These are phyloP conservation scores for Cetonia aurata DNA, from an alignment of 2,888 invertebrate genomes.

Conservation along the genomic window DNA sequence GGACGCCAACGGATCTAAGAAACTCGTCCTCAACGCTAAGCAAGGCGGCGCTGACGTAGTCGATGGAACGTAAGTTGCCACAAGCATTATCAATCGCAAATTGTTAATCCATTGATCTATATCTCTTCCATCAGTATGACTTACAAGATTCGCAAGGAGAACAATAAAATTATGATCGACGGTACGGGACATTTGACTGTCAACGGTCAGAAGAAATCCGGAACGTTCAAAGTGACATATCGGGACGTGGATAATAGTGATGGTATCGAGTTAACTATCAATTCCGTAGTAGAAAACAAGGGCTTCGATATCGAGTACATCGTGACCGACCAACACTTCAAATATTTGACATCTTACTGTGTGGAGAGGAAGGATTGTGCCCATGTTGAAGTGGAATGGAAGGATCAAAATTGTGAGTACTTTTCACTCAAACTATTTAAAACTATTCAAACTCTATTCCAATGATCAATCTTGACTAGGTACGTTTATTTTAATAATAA, in stretches of 20 bases:
- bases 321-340: slow-evolving; percentile 79
- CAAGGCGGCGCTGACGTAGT: slow-evolving; percentile 76
- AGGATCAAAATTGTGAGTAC: slow-evolving; percentile 54
- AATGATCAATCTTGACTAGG: too few relatives aligned
- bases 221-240: slow-evolving; percentile 80
- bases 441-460: not conserved
- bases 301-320: slow-evolving; percentile 80
- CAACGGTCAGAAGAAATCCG: slow-evolving; percentile 76
- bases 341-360: slow-evolving; percentile 79
- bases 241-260: slow-evolving; percentile 77
- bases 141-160: slow-evolving; percentile 79
- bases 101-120: not conserved
- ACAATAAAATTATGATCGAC: slow-evolving; percentile 79
- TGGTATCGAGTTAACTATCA: slow-evolving; percentile 71
- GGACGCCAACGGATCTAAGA: slow-evolving; percentile 72
- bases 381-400: slow-evolving; percentile 77
- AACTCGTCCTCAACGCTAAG: slow-evolving; percentile 74
- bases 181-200: slow-evolving; percentile 81
- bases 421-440: not conserved
- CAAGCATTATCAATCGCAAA: not conserved
- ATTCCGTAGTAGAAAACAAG: slow-evolving; percentile 77
- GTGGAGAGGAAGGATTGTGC: slow-evolving; percentile 85
- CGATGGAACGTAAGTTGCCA: slow-evolving; percentile 74
- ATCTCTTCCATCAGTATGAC: slow-evolving; percentile 68
- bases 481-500: too few relatives aligned